Conservation (phyloP, 2,797 vertebrate genomes). For the Fratercula arctica region DNA sequence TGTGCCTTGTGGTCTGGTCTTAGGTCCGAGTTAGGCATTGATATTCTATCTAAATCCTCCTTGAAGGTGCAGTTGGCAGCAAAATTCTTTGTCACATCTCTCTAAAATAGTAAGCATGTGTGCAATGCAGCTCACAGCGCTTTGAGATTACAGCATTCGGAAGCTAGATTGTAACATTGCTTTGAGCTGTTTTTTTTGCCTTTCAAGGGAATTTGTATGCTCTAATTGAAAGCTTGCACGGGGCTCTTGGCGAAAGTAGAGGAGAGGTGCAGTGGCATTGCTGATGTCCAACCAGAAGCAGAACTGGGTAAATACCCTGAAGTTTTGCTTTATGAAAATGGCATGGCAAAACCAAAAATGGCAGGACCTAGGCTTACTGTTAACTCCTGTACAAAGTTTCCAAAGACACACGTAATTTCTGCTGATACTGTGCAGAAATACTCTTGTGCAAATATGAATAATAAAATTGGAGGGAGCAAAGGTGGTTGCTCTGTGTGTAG, state of each 20-base stretch:
- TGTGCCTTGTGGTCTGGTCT: neutral
- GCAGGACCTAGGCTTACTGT: neutral
- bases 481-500: neutral
- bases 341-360: neutral
- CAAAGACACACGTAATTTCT: rapidly evolving
- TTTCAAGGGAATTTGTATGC: neutral
- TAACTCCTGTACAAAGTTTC: neutral
- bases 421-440: neutral
- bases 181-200: neutral
- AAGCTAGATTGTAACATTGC: neutral
- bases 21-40: neutral
- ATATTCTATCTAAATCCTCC: neutral
- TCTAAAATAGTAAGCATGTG: neutral
- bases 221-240: neutral
- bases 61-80: neutral
- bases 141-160: neutral
- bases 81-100: neutral
- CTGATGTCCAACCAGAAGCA: neutral
- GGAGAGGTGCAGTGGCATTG: neutral
- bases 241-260: rapidly evolving
- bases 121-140: neutral
- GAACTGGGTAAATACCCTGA: neutral
- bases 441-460: neutral
- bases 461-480: neutral
- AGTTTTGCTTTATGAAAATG: neutral